These are phyloP conservation scores for Megastigmus dorsalis DNA, from an alignment of 2,888 invertebrate genomes.

Conservation along the genomic window DNA sequence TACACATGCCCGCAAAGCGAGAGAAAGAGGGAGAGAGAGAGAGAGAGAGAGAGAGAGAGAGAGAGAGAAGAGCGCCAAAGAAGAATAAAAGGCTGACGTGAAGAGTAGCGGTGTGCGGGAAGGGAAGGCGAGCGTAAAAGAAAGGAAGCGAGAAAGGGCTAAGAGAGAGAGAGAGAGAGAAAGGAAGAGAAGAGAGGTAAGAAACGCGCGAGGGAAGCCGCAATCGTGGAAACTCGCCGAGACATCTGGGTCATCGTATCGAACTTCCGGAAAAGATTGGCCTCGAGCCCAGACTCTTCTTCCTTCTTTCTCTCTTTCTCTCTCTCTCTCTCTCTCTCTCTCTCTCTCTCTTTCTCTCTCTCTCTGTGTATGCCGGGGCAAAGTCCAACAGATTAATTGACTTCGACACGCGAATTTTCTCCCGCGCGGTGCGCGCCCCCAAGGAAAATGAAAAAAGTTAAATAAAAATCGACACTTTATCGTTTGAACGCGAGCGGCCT, in stretches of 20 bases:
- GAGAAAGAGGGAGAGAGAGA: too few species aligned
- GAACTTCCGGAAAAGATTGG: slow-evolving; percentile 60
- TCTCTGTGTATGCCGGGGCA: slow-evolving; percentile 41
- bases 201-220: slow-evolving; percentile 17
- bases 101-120: too few species aligned
- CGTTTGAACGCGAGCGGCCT: background rate
- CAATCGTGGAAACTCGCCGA: slow-evolving; percentile 49
- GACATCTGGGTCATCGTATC: slow-evolving; percentile 58
- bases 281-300: slow-evolving; percentile 56
- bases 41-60: too few species aligned
- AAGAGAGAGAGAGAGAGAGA: background rate
- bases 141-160: background rate
- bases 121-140: background rate
- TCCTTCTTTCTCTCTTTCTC: too few species aligned
- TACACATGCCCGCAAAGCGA: slow-evolving; percentile 3
- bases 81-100: slow-evolving; percentile 2
- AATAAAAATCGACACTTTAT: slow-evolving; percentile 22
- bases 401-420: slow-evolving; percentile 60
- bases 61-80: background rate
- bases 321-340: background rate
- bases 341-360: background rate
- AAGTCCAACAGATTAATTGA: slow-evolving; percentile 65
- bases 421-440: background rate
- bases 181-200: background rate
- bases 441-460: slow-evolving; percentile 48